These are phyloP conservation scores for Herminia tarsipennalis DNA, from an alignment of 2,888 invertebrate genomes.

Conservation along the genomic window DNA sequence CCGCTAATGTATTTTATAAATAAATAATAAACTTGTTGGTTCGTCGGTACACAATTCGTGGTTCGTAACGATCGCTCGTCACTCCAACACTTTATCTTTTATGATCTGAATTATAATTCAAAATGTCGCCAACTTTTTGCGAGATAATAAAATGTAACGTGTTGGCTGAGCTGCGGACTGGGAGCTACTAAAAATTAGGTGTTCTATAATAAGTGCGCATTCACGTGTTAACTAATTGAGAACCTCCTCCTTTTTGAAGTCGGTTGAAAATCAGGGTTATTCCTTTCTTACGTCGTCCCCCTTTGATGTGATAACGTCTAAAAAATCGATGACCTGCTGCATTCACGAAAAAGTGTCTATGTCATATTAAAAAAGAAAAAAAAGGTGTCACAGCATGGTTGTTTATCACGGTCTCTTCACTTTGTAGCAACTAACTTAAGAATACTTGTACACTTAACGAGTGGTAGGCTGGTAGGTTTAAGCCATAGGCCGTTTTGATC, in stretches of 20 bases:
- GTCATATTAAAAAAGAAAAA: no score
- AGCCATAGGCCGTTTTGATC: no score
- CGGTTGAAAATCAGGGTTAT: not conserved
- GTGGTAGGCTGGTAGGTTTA: no score
- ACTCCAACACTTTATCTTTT: constrained; percentile 34
- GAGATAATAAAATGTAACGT: constrained; percentile 38
- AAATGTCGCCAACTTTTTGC: constrained; percentile 31
- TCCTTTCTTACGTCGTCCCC: no score
- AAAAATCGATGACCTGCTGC: no score
- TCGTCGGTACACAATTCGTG: not conserved
- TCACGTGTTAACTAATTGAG: not conserved
- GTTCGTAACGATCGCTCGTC: constrained; percentile 11
- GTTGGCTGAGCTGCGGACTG: constrained; percentile 4
- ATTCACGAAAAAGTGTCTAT: no score
- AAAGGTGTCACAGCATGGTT: no score
- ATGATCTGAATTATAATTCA: constrained; percentile 39
- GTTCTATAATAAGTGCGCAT: not conserved
- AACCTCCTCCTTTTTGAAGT: not conserved
- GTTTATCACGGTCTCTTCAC: no score
- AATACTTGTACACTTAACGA: no score
- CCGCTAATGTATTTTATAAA: not conserved
- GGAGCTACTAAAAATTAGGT: constrained; percentile 6
- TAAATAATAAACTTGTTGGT: constrained; percentile 5
- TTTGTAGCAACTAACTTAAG: no score
- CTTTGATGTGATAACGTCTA: no score